Conservation (phyloP, 2,797 vertebrate species). For the Austrolebias charrua region DNA sequence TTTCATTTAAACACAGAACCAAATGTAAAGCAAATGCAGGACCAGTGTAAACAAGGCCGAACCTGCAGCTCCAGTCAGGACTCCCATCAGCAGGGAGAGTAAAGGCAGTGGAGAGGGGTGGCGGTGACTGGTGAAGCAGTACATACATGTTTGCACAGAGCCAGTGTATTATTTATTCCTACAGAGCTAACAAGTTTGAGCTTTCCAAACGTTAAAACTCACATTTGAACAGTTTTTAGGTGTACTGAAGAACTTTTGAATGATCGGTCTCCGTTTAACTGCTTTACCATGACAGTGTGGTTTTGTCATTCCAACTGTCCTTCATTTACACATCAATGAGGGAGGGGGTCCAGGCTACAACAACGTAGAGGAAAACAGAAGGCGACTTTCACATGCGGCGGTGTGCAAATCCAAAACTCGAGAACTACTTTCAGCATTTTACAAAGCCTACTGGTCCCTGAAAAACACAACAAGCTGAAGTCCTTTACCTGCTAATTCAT, state of each 20-base stretch:
- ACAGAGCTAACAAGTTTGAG: neutral
- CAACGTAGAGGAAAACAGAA: constrained; percentile 23
- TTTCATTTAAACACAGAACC: constrained; percentile 43
- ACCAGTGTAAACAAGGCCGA: constrained; percentile 67
- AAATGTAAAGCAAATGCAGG: constrained; percentile 67
- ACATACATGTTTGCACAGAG: no score
- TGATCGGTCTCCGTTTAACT: constrained; percentile 32
- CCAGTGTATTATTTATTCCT: no score
- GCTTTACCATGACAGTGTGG: constrained; percentile 55
- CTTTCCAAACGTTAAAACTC: constrained; percentile 3
- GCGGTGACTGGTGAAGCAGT: constrained; percentile 14
- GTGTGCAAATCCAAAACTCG: constrained; percentile 40
- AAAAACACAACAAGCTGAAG: constrained; percentile 28
- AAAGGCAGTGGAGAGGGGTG: constrained; percentile 55
- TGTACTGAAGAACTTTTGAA: neutral
- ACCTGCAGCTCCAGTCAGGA: constrained; percentile 67
- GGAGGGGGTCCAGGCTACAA: constrained; percentile 41
- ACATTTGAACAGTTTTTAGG: constrained; percentile 7
- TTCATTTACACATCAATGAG: constrained; percentile 66
- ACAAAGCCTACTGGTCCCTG: neutral
- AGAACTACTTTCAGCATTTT: constrained; percentile 32
- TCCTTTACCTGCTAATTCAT: constrained; percentile 40
- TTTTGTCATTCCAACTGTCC: constrained; percentile 63
- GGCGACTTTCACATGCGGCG: constrained; percentile 41
- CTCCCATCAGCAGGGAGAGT: constrained; percentile 60